Conservation (phyloP, 2,888 invertebrate species). For the Athetis lepigone region DNA sequence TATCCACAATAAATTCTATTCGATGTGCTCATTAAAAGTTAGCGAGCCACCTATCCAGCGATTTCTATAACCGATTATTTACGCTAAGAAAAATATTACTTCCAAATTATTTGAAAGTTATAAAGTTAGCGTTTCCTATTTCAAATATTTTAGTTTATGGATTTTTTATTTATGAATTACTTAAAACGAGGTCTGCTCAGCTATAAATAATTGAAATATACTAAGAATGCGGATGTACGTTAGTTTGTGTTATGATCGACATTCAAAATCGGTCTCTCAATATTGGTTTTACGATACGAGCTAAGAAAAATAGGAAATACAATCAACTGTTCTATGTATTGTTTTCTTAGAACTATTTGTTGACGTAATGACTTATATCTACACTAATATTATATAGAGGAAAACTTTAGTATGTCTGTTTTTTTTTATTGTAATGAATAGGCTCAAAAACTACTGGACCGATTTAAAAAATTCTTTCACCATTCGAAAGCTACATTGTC, state of each 20-base stretch:
- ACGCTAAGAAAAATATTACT: slow-evolving; percentile 9
- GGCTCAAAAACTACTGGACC: too few species aligned
- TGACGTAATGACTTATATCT: not conserved
- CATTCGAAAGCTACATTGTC: too few species aligned
- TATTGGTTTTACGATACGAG: slow-evolving; percentile 32
- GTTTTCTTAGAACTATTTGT: not conserved
- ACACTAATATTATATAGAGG: too few species aligned
- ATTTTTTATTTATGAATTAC: slow-evolving; percentile 47
- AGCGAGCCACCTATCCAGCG: not conserved
- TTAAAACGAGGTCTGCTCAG: slow-evolving; percentile 25
- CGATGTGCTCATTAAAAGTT: slow-evolving; percentile 1
- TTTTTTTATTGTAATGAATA: too few species aligned
- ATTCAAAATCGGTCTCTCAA: slow-evolving; percentile 43
- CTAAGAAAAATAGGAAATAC: slow-evolving; percentile 9
- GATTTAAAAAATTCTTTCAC: too few species aligned
- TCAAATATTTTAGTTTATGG: slow-evolving; percentile 28
- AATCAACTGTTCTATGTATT: not conserved
- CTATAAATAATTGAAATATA: slow-evolving; percentile 37
- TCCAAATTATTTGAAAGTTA: slow-evolving; percentile 24
- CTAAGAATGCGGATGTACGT: slow-evolving; percentile 47
- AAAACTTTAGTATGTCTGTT: too few species aligned
- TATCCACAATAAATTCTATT: not conserved
- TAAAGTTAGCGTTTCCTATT: slow-evolving; percentile 20
- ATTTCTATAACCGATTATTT: slow-evolving; percentile 20
- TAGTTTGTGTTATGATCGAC: slow-evolving; percentile 19